Base-by-base conservation (phyloP, 1,140 invertebrate species). In the Globodera rostochiensis region DNA sequence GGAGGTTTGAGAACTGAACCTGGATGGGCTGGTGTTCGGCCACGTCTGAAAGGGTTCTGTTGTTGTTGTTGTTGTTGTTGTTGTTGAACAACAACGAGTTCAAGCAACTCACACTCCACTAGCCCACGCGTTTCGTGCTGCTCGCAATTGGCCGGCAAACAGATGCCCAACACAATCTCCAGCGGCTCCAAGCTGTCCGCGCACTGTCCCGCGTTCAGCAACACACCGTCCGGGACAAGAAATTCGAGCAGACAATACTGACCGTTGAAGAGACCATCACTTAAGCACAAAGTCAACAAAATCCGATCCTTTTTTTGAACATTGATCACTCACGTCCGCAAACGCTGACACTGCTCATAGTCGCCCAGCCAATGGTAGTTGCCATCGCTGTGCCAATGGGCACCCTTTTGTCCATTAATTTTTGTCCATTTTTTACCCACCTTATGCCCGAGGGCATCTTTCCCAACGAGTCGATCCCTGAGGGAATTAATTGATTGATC, bases 311-410 rank as follows among this genome's bases (percentile, higher is more conserved):
- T 19, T 79, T 25, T 47, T 6, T 19, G n/a, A 53, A 82, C n/a
- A 86, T 64, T 64, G 57, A 64, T 64, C 19, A 64, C 57, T 64
- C 4, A 36, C 36, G 36, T 36, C 11, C 57, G 57, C 57, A 64
- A 74, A 6, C 57, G 74, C 64, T 86, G 80, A 73, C 87, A 88
- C 67, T 88, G 84, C 64, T 88, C 87, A 78, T 88, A 88, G 64
- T 88, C 87, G 47, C 88, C 87, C 25, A 90, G 77, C 87, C 87
- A 88, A 76, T 88, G 89, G 80, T 90, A 88, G 78, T 88, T 88
- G 21, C 87, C 87, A 77, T 88, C 88, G 46, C 85, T 64, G 57
- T 64, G 57, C 11, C 57, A 64, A 13, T 36, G 36, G 36, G 36
- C 11, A 19, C 4, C 0, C 13, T 13, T 64, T 13, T 64, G 57